Evolutionary conservation across 2,888 invertebrate species (phyloP).

Genomic region (Leptura quadrifasciata): DNA sequence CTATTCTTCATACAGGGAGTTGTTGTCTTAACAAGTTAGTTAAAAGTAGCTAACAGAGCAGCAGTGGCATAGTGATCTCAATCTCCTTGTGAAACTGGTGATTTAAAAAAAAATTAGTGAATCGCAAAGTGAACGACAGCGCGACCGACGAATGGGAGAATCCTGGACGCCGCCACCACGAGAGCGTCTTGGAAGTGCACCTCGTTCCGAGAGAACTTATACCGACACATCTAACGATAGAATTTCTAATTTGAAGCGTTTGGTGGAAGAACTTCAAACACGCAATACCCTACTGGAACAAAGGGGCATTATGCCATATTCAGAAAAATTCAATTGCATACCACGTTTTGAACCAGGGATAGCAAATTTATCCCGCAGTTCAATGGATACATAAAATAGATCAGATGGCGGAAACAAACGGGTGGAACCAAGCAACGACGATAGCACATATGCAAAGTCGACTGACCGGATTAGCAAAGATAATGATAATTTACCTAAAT

Average conservation of each 20-base stretch:
- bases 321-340: constrained; percentile 25
- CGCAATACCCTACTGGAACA: constrained; percentile 18
- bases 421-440: too few species aligned
- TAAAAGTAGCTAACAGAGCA: too few species aligned
- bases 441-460: constrained; percentile 26
- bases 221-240: constrained; percentile 1
- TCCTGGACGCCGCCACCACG: neutral
- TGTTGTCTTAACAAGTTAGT: too few species aligned
- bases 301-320: neutral
- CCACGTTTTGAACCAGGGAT: constrained; percentile 19
- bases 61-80: too few species aligned
- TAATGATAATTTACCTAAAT: constrained; percentile 41
- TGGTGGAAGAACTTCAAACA: constrained; percentile 16
- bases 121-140: neutral
- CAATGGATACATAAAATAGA: too few species aligned
- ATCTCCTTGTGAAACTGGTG: too few species aligned
- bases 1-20: too few species aligned
- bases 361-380: neutral
- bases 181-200: neutral
- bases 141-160: too few species aligned
- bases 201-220: neutral
- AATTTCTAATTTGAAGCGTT: constrained; percentile 17
- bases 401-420: too few species aligned
- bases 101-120: neutral
- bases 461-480: constrained; percentile 21